Evolutionary conservation across 2,888 invertebrate species (phyloP), one percentile per base, ranked within the genome.

Genomic region (Tetrapedia diversipes): DNA sequence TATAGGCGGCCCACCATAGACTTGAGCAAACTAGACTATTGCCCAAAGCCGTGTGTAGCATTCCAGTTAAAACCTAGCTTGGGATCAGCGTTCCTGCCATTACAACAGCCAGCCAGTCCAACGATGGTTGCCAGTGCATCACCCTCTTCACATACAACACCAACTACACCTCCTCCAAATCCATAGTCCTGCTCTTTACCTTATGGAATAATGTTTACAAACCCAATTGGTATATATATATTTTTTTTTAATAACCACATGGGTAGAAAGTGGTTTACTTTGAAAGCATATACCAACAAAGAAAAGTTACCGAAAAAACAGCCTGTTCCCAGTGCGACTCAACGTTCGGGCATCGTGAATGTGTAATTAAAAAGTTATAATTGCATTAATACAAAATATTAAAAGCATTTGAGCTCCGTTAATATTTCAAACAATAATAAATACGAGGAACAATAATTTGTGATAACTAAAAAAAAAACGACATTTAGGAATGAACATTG

Each of bases 71-170:
- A 95, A 88, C 96, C 96, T 71, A 96, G 96, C 89, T 94, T 95
- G 82, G 95, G 96, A 85, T 96, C 96, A 60, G 96, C 96, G 87
- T 97, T 97, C 93, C 95, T 96, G 92, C 95, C 96, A 87, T 93
- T 95, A 86, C 94, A 93, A 87, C 93, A 93, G 82, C 87, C 88
- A 79, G 89, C 91, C 75, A 90, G 89, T 83, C 87, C 89, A 59
- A 89, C 89, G 83, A 88, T 90, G 86, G 86, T 89, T 77, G 84
- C 86, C 67, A 89, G 84, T 86, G 86, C 87, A 81, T 89, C 90
- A 83, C 86, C 90, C 66, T 89, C 91, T 77, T 89, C 90, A 77
- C 90, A 89, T 83, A 88, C 89, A 79, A 90, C 91, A 84, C 88
- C 91, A 78, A 89, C 90, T 68, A 91, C 91, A 84, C 91, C 91